Percentiles rank a stretch among this genome's conserved stretches.
Evolutionary conservation across 2,113 vertebrate species (phyloP).

Genomic region (Coptodon rendalli): DNA sequence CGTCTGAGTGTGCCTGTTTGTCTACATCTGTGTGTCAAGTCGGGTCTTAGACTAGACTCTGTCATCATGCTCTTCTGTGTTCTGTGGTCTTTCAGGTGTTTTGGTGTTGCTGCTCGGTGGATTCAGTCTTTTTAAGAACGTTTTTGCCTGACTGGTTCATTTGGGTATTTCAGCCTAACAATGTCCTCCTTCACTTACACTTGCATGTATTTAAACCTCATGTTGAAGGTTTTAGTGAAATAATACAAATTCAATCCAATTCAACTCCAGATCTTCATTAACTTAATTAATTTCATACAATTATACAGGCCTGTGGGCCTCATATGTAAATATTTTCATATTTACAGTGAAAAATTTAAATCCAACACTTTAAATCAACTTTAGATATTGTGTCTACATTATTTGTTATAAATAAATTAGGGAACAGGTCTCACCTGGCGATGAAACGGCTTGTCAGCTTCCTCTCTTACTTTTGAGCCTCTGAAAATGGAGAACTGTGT

Average conservation of each 20-base stretch:
- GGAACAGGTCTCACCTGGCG: accelerated
- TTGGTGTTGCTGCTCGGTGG: background rate
- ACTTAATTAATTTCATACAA: background rate
- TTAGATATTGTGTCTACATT: background rate
- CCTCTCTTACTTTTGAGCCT: background rate
- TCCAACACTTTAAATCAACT: background rate
- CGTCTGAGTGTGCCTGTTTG: background rate
- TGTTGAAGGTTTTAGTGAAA: background rate
- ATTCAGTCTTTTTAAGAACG: background rate
- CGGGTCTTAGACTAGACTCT: background rate
- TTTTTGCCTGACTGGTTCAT: background rate
- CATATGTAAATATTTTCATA: background rate
- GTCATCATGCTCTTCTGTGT: background rate
- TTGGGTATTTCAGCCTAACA: background rate
- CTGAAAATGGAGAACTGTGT: background rate
- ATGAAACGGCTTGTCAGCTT: background rate
- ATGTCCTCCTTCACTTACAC: background rate
- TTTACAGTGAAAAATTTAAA: background rate
- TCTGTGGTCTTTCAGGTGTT: background rate
- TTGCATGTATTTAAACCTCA: background rate
- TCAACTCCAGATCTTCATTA: background rate
- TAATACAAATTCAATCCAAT: background rate
- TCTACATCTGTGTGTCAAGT: background rate
- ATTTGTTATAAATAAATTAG: background rate
- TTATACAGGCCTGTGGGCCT: background rate